phyloP scores from a whole-genome alignment of 1,140 invertebrate species.

The Manduca sexta region DNA sequence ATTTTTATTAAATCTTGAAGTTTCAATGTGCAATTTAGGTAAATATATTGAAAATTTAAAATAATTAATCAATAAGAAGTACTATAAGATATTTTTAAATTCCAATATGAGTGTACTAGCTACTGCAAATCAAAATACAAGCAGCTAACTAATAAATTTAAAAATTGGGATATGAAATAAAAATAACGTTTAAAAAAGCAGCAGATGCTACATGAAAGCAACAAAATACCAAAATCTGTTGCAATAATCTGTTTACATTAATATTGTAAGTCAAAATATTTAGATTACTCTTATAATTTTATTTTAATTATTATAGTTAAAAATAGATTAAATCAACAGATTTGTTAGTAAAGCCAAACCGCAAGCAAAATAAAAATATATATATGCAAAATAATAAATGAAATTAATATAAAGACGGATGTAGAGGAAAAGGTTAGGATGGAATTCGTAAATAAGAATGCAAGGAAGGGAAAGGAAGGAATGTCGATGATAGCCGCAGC shows the following conservation, averaged over 20 bases:
- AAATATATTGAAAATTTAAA: too few relatives aligned
- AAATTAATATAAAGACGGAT: slow-evolving; percentile 53
- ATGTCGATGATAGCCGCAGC: slow-evolving; percentile 70
- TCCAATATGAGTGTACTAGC: not conserved
- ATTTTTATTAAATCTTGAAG: too few relatives aligned
- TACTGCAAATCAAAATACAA: not conserved
- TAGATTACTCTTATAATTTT: not conserved
- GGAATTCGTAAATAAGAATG: slow-evolving; percentile 37
- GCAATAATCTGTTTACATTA: not conserved
- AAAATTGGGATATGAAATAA: slow-evolving; percentile 2
- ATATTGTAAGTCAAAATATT: not conserved
- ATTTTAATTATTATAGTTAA: not conserved
- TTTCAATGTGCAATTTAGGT: too few relatives aligned
- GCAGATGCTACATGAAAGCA: not conserved
- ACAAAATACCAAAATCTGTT: slow-evolving; percentile 1
- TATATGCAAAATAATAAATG: slow-evolving; percentile 43
- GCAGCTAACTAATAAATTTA: slow-evolving; percentile 76
- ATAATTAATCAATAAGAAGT: too few relatives aligned
- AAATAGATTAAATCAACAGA: slow-evolving; percentile 34
- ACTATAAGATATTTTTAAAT: not conserved
- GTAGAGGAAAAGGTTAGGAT: slow-evolving; percentile 31
- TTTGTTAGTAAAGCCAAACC: slow-evolving; percentile 38
- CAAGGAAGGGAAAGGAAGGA: slow-evolving; percentile 37
- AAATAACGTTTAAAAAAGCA: slow-evolving; percentile 3
- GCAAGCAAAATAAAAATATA: slow-evolving; percentile 35